Conservation (phyloP, 2,888 invertebrate genomes). For the Kuschelorhynchus macadamiae region DNA sequence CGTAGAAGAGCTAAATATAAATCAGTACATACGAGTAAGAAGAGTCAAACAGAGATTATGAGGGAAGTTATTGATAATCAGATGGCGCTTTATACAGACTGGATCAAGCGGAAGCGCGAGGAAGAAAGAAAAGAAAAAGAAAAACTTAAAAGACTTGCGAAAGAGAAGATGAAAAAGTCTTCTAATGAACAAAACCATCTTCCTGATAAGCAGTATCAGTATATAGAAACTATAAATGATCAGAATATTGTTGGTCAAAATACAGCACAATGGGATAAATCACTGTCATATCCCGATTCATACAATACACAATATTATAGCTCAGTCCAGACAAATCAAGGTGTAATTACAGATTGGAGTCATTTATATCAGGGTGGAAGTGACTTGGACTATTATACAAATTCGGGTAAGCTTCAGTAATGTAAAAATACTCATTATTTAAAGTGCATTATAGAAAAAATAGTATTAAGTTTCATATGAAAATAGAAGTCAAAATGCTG, state of each 20-base stretch:
- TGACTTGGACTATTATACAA: conserved; percentile 33
- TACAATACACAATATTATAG: conserved; percentile 16
- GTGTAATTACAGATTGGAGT: conserved; percentile 47
- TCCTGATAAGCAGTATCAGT: conserved; percentile 19
- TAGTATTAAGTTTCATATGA: neutral
- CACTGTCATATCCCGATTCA: neutral
- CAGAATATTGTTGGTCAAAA: conserved; percentile 10
- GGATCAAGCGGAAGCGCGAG: conserved; percentile 52
- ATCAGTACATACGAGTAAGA: conserved; percentile 71
- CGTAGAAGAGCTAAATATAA: conserved; percentile 74
- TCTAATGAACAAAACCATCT: neutral
- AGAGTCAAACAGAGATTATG: conserved; percentile 73
- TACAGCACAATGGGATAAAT: conserved; percentile 14
- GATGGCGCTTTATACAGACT: conserved; percentile 65
- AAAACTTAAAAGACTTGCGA: conserved; percentile 17
- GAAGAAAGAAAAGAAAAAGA: conserved; percentile 36
- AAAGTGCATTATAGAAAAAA: neutral
- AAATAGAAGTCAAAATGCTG: neutral
- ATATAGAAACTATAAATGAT: conserved; percentile 31
- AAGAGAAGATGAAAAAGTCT: conserved; percentile 11
- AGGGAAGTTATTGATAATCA: conserved; percentile 75
- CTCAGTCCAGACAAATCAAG: conserved; percentile 12
- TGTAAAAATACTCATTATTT: too few relatives aligned
- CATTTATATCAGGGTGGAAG: conserved; percentile 42
- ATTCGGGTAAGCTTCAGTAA: conserved; percentile 38